phyloP scores from a whole-genome alignment of 1,140 invertebrate species.

The Leptinotarsa defecta region DNA sequence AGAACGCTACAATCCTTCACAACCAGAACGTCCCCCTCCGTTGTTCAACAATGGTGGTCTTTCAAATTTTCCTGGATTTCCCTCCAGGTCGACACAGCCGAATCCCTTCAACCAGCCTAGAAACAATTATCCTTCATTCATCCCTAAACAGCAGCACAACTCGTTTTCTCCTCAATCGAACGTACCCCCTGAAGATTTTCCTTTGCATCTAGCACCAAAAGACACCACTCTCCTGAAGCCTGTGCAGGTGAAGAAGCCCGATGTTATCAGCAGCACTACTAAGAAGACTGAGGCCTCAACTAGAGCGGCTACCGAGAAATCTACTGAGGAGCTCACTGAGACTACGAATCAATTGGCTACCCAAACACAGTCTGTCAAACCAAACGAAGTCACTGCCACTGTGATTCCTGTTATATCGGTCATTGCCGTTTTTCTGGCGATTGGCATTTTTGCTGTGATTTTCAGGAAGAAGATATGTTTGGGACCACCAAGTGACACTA shows the following conservation, averaged over 20 bases:
- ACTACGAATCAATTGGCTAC: constrained; percentile 14
- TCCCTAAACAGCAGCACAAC: constrained; percentile 19
- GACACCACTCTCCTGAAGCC: constrained; percentile 16
- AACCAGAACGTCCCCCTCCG: constrained; percentile 30
- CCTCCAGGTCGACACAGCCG: constrained; percentile 28
- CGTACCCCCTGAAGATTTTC: background rate
- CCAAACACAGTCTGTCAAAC: constrained; percentile 51
- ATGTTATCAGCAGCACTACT: constrained; percentile 13
- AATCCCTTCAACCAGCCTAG: constrained; percentile 18
- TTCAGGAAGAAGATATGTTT: constrained; percentile 64
- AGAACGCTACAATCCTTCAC: constrained; percentile 45
- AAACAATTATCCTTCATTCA: constrained; percentile 25
- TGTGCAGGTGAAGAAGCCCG: constrained; percentile 13
- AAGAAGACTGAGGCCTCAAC: constrained; percentile 10
- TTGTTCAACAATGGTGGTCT: constrained; percentile 8
- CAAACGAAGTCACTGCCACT: constrained; percentile 59
- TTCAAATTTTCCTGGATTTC: constrained; percentile 21
- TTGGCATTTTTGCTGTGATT: constrained; percentile 61
- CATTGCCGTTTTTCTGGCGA: constrained; percentile 61
- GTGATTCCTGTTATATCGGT: constrained; percentile 65
- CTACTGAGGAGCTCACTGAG: constrained; percentile 9
- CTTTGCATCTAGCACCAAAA: background rate
- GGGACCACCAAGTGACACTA: constrained; percentile 59
- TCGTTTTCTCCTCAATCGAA: background rate
- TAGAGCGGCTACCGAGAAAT: constrained; percentile 1